Base-by-base conservation (phyloP, 2,888 invertebrate genomes). In the Tenthredo scrophulariae region DNA sequence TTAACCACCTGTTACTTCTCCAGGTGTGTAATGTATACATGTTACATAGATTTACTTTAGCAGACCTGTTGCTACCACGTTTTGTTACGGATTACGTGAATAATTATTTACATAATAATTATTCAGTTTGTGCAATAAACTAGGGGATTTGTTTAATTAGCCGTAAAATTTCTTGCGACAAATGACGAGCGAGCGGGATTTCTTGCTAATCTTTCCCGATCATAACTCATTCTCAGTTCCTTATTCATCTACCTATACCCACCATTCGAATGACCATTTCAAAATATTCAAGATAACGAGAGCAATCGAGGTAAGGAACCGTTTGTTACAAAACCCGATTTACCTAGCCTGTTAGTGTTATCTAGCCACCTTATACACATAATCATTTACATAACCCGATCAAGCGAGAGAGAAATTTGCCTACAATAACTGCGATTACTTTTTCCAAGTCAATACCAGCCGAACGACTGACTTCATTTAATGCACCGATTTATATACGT, bases 371-470 rank as follows among this genome's bases (percentile, higher is more conserved):
- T 85, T 84, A 80, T 74, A 75, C 86, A 84, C 88, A 87, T 87
- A 89, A 89, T 87, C 87, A 90, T 91, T 91, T 90, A 89, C 90
- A 91, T 91, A 91, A 91, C 89, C 86, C 86, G 88, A 89, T 87
- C 87, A 85, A 84, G 86, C 87, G 86, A 86, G 87, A 84, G 86
- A 85, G 85, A 88, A 87, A 88, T 84, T 88, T 87, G 87, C 89
- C 89, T 86, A 88, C 89, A 84, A 89, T 88, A 86, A 84, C 85
- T 84, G 84, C 77, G 84, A 74, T 79, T 65, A 75, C 62, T 86
- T 65, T 87, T 85, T 86, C 84, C 74, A 29, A 15, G 29, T n/a
- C 46, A 62, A 62, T 58, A 26, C 2, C 37, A 18, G 15, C 2
- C 37, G 2, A 22, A 22, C 40, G 37, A 62, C n/a, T 79, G 26